A percentile compares a stretch with the other conserved stretches of the same genome.
Evolutionary conservation across 1,140 invertebrate genomes (phyloP).

Genomic region (Drosophila tristis): DNA sequence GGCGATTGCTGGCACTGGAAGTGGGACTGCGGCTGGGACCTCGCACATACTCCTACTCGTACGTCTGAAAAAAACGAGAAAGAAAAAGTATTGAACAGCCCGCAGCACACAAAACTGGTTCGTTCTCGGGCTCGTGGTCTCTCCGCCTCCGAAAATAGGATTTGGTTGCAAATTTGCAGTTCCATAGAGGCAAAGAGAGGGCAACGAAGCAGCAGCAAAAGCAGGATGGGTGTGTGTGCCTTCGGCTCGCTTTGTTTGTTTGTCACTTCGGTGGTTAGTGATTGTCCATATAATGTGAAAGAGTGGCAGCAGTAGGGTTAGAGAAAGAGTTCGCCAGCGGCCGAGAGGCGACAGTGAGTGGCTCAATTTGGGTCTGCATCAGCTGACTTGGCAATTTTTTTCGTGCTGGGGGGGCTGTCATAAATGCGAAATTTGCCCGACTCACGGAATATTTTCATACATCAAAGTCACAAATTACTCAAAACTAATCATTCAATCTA

Average conservation of each 20-base stretch:
- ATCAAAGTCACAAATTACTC: slow-evolving; percentile 33
- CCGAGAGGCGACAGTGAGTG: slow-evolving; percentile 6
- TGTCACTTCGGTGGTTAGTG: slow-evolving; percentile 75
- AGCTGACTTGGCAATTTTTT: slow-evolving; percentile 49
- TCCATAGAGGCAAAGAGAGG: slow-evolving; percentile 1
- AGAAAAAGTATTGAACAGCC: slow-evolving; percentile 65
- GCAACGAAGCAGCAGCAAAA: background rate
- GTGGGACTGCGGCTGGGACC: slow-evolving; percentile 1
- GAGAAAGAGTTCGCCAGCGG: background rate
- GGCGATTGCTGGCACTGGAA: background rate
- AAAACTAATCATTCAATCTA: slow-evolving; percentile 14
- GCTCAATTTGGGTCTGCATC: slow-evolving; percentile 47
- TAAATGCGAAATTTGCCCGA: background rate
- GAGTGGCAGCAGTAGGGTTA: slow-evolving; percentile 29
- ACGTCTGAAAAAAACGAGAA: slow-evolving; percentile 22
- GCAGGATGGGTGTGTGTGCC: slow-evolving; percentile 9
- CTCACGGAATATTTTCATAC: slow-evolving; percentile 18
- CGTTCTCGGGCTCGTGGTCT: slow-evolving; percentile 18
- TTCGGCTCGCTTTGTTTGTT: slow-evolving; percentile 68
- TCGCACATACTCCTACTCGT: background rate
- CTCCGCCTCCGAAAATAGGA: slow-evolving; percentile 62
- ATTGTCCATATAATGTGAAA: slow-evolving; percentile 77
- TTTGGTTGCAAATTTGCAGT: slow-evolving; percentile 71
- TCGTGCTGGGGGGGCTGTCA: background rate
- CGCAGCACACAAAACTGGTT: slow-evolving; percentile 66